A percentile compares a stretch with the other conserved stretches of the same genome.
phyloP scores from a whole-genome alignment of 2,888 invertebrate species.

The Morinoia aosen region DNA sequence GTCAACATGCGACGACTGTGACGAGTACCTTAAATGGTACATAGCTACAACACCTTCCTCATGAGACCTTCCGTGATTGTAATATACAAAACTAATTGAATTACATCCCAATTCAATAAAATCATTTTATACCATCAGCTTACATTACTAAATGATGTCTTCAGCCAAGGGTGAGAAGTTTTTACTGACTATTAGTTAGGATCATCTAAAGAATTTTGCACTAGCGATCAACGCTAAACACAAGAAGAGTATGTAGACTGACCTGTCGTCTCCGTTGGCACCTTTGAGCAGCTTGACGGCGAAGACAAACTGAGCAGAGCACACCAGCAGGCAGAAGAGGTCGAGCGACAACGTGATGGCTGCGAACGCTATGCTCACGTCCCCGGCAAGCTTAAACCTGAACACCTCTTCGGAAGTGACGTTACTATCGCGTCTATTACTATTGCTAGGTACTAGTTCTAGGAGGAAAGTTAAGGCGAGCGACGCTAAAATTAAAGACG shows the following conservation, averaged over 20 bases:
- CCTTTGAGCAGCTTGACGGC: constrained; percentile 92
- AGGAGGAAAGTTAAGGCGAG: constrained; percentile 87
- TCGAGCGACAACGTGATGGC: constrained; percentile 90
- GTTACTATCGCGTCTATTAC: constrained; percentile 74
- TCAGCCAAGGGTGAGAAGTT: too few relatives aligned
- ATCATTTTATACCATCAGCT: too few relatives aligned
- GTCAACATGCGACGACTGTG: too few relatives aligned
- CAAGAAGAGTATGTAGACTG: constrained; percentile 65
- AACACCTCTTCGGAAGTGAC: constrained; percentile 8
- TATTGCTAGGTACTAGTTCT: constrained; percentile 81
- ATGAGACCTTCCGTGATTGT: too few relatives aligned
- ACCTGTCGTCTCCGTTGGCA: constrained; percentile 83
- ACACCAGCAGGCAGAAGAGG: constrained; percentile 91
- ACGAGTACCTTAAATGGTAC: too few relatives aligned
- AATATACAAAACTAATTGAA: too few relatives aligned
- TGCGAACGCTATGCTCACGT: constrained; percentile 91
- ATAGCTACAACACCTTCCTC: too few relatives aligned
- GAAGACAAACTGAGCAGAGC: constrained; percentile 94
- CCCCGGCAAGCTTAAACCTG: constrained; percentile 78
- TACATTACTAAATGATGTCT: too few relatives aligned
- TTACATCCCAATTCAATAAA: too few relatives aligned
- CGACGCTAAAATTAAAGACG: constrained; percentile 86
- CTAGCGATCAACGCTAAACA: too few relatives aligned
- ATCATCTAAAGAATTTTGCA: too few relatives aligned
- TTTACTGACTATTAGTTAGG: too few relatives aligned